Conservation (phyloP, 2,113 vertebrate genomes). For the Corythoichthys intestinalis region DNA sequence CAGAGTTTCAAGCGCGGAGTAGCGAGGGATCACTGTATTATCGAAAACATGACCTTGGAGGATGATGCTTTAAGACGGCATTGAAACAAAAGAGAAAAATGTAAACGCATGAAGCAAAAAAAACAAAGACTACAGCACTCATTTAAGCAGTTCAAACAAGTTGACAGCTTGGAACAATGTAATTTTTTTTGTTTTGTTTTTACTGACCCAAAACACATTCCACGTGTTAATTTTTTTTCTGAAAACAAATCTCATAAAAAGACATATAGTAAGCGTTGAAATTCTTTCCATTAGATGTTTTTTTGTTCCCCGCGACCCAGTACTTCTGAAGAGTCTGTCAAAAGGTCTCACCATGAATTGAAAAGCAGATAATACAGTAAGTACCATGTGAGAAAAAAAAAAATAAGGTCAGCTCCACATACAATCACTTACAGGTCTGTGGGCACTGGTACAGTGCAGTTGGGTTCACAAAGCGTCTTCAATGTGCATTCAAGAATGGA, state of each 20-base stretch:
- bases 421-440: constrained; percentile 89
- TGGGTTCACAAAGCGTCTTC: constrained; percentile 81
- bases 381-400: constrained; percentile 78
- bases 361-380: constrained; percentile 85
- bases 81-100: constrained; percentile 55
- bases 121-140: constrained; percentile 81
- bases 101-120: constrained; percentile 71
- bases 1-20: too few relatives aligned
- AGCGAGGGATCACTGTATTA: constrained; percentile 4
- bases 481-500: constrained; percentile 71
- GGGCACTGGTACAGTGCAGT: constrained; percentile 95
- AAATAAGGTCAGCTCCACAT: constrained; percentile 76
- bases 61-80: constrained; percentile 31
- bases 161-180: constrained; percentile 84
- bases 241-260: constrained; percentile 76
- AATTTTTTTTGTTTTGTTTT: constrained; percentile 75
- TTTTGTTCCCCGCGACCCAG: constrained; percentile 36
- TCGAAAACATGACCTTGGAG: constrained; percentile 31
- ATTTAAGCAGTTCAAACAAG: constrained; percentile 77
- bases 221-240: constrained; percentile 85
- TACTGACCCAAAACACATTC: constrained; percentile 86
- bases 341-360: constrained; percentile 75
- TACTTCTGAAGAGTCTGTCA: constrained; percentile 70
- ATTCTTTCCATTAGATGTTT: constrained; percentile 56
- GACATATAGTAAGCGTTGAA: constrained; percentile 84